phyloP scores from a whole-genome alignment of 2,113 vertebrate genomes.

The Zosterops japonicus region DNA sequence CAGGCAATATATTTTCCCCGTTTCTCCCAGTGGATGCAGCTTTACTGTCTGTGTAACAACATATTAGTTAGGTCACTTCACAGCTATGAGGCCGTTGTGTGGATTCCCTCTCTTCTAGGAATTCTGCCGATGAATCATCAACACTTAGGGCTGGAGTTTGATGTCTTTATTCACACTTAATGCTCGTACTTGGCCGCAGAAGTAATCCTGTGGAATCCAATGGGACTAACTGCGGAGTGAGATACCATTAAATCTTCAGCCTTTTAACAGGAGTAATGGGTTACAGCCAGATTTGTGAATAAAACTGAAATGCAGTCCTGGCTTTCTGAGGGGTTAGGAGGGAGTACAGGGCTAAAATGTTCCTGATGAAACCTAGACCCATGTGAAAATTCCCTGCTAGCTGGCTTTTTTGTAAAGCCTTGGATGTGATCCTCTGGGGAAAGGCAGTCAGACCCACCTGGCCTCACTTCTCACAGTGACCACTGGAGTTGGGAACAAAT shows the following conservation, averaged over 20 bases:
- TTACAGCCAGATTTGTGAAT: constrained; percentile 47
- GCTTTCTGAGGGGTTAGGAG: background rate
- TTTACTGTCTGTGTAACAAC: background rate
- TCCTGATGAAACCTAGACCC: constrained; percentile 51
- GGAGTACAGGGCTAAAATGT: background rate
- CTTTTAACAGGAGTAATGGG: constrained; percentile 35
- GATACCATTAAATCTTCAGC: constrained; percentile 46
- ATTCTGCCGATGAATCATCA: constrained; percentile 46
- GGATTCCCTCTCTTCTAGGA: constrained; percentile 51
- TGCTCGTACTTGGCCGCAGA: constrained; percentile 24
- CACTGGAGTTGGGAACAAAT: background rate
- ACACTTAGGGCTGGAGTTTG: constrained; percentile 15
- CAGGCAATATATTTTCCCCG: background rate
- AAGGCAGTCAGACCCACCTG: background rate
- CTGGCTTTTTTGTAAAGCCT: background rate
- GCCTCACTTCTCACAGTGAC: background rate
- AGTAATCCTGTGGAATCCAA: constrained; percentile 53
- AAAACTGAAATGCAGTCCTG: constrained; percentile 14
- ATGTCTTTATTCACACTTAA: constrained; percentile 66
- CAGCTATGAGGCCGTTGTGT: constrained; percentile 31
- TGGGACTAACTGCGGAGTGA: constrained; percentile 42
- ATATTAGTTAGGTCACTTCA: constrained; percentile 29
- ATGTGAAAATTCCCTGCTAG: constrained; percentile 44
- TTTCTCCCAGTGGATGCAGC: background rate
- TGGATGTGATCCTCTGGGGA: background rate